These are phyloP conservation scores for Galerucella pusilla DNA, from an alignment of 2,888 invertebrate genomes.

Conservation along the genomic window DNA sequence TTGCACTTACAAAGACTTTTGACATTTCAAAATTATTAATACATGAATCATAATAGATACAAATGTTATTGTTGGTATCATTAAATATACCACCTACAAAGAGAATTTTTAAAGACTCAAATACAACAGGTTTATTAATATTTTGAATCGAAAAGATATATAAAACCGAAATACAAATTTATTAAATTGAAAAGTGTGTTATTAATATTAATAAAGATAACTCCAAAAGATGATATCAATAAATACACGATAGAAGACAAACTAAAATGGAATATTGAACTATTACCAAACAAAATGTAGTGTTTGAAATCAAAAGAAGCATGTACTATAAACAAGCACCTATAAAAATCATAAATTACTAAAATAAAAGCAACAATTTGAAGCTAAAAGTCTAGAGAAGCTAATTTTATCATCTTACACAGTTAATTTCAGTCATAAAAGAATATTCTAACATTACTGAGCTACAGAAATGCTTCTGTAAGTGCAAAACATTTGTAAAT, in stretches of 20 bases:
- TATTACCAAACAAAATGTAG: no score
- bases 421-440: slow-evolving; percentile 1
- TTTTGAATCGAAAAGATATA: no score
- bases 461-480: not conserved
- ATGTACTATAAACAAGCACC: no score
- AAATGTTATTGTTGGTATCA: not conserved
- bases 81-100: not conserved
- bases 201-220: no score
- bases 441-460: not conserved
- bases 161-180: no score
- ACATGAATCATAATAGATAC: not conserved
- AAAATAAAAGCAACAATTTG: not conserved
- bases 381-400: no score
- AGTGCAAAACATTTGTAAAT: slow-evolving; percentile 10
- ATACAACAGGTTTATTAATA: not conserved
- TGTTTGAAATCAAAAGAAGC: no score
- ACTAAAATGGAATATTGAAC: no score
- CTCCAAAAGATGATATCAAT: not conserved
- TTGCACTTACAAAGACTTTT: slow-evolving; percentile 15
- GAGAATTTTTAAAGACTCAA: not conserved
- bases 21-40: slow-evolving; percentile 12
- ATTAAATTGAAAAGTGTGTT: not conserved
- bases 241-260: not conserved
- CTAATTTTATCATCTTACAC: not conserved
- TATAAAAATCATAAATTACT: no score